Evolutionary conservation across 2,888 invertebrate species (phyloP).

Genomic region (Galerucella nymphaeae): DNA sequence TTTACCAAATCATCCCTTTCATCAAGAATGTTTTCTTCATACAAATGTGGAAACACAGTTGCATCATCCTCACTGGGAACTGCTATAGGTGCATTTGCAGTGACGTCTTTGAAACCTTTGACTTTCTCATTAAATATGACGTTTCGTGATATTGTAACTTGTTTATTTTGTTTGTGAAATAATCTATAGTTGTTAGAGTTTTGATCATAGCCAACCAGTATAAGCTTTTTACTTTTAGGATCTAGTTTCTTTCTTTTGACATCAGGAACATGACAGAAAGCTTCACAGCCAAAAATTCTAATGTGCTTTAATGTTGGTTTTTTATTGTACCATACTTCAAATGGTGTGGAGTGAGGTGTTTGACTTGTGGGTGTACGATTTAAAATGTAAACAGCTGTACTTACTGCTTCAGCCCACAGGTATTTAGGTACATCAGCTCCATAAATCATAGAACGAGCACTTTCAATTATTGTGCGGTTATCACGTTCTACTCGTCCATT

Average conservation of each 20-base stretch:
- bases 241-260: constrained; percentile 22
- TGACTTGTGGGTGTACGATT: constrained; percentile 31
- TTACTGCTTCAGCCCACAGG: constrained; percentile 21
- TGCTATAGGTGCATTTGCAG: no score
- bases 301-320: constrained; percentile 20
- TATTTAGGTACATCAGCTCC: constrained; percentile 3
- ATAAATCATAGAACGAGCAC: constrained; percentile 21
- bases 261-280: constrained; percentile 22
- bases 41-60: no score
- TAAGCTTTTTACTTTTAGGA: constrained; percentile 23
- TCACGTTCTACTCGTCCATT: constrained; percentile 22
- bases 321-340: constrained; percentile 22
- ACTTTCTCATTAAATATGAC: constrained; percentile 20
- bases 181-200: constrained; percentile 22
- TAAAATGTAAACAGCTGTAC: constrained; percentile 21
- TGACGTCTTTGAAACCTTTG: neutral
- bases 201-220: constrained; percentile 31
- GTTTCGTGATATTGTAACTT: neutral
- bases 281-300: constrained; percentile 28
- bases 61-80: no score
- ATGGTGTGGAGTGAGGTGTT: constrained; percentile 17
- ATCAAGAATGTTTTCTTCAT: no score
- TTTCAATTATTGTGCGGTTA: constrained; percentile 21
- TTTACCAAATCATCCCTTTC: no score
- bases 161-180: neutral